phyloP scores from a whole-genome alignment of 1,140 invertebrate genomes.

The Oncopeltus fasciatus region DNA sequence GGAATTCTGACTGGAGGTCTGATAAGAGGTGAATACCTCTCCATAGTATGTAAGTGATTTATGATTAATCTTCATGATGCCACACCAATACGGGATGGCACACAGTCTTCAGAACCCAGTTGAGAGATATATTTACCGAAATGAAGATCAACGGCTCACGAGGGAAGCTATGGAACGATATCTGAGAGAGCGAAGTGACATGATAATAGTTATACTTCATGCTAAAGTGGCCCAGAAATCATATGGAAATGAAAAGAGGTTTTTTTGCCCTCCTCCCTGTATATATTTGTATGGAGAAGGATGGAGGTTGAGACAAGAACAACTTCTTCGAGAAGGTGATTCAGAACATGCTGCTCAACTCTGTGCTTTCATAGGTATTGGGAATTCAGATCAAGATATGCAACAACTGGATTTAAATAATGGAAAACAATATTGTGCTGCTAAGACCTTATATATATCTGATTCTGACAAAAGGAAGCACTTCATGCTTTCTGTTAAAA shows the following conservation, averaged over 20 bases:
- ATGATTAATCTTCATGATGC: slow-evolving; percentile 35
- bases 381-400: slow-evolving; percentile 97
- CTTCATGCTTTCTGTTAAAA: slow-evolving; percentile 97
- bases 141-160: slow-evolving; percentile 71
- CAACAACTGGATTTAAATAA: slow-evolving; percentile 93
- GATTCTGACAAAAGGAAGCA: slow-evolving; percentile 99
- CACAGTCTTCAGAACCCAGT: slow-evolving; percentile 61
- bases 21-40: neutral
- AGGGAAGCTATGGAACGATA: slow-evolving; percentile 94
- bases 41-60: neutral
- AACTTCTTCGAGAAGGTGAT: slow-evolving; percentile 76
- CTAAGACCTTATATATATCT: slow-evolving; percentile 97
- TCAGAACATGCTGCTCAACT: slow-evolving; percentile 79
- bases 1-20: no score
- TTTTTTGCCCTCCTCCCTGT: slow-evolving; percentile 98
- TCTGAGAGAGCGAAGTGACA: slow-evolving; percentile 81
- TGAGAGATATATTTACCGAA: slow-evolving; percentile 42
- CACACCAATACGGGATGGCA: slow-evolving; percentile 59
- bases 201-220: slow-evolving; percentile 93
- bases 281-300: slow-evolving; percentile 96
- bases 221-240: slow-evolving; percentile 99
- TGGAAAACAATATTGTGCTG: slow-evolving; percentile 83
- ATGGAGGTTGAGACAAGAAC: slow-evolving; percentile 85
- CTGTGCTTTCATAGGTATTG: slow-evolving; percentile 97
- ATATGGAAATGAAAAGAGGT: slow-evolving; percentile 98